A percentile compares a stretch with the other conserved stretches of the same genome.
Evolutionary conservation across 2,888 invertebrate species (phyloP).

Genomic region (Punctoribates punctum): DNA sequence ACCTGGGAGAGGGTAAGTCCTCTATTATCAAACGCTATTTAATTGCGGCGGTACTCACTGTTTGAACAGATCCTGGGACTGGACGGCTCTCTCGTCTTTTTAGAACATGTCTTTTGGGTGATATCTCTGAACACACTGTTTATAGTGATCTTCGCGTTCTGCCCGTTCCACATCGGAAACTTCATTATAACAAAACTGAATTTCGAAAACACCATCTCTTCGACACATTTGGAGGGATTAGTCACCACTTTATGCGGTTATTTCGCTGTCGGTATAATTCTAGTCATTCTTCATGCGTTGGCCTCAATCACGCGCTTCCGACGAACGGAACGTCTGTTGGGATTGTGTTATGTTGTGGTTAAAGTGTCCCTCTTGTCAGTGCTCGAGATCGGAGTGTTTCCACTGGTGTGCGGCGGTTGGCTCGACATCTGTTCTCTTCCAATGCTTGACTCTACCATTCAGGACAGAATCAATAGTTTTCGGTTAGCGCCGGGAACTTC

Average conservation of each 20-base stretch:
- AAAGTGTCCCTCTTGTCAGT: conserved; percentile 85
- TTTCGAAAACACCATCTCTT: conserved; percentile 9
- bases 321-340: conserved; percentile 76
- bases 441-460: conserved; percentile 67
- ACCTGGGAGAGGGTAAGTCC: conserved; percentile 76
- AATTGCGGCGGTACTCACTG: too few species aligned
- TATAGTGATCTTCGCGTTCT: conserved; percentile 90
- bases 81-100: conserved; percentile 91
- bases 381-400: conserved; percentile 94
- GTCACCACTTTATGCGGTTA: conserved; percentile 91
- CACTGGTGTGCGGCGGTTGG: conserved; percentile 98
- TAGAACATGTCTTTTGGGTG: conserved; percentile 99
- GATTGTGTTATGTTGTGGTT: conserved; percentile 84
- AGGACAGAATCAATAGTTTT: conserved; percentile 76
- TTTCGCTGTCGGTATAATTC: conserved; percentile 74
- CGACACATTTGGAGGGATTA: conserved; percentile 82
- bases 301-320: conserved; percentile 75
- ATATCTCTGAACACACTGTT: conserved; percentile 94
- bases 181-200: conserved; percentile 68
- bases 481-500: conserved; percentile 89
- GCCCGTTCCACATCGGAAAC: conserved; percentile 91
- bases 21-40: background rate
- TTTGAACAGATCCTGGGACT: conserved; percentile 73
- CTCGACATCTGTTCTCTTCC: conserved; percentile 88
- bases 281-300: conserved; percentile 78